Percentiles rank a stretch among this genome's conserved stretches.
Evolutionary conservation across 2,888 invertebrate species (phyloP).

Genomic region (Pheosia tremula): DNA sequence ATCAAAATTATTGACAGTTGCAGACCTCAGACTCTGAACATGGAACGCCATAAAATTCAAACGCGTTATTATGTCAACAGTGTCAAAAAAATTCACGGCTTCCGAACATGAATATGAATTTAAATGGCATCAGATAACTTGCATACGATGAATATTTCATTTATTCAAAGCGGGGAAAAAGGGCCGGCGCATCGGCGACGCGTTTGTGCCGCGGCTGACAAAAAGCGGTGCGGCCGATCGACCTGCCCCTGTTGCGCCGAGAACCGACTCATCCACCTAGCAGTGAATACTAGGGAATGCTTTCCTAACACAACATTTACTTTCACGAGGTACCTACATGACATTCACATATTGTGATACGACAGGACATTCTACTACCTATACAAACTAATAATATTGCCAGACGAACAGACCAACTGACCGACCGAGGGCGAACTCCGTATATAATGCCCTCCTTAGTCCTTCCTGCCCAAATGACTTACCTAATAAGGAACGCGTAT

Average conservation of each 20-base stretch:
- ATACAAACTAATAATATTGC: too few relatives aligned
- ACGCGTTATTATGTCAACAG: slow-evolving; percentile 33
- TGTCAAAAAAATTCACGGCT: slow-evolving; percentile 31
- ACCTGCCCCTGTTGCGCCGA: slow-evolving; percentile 46
- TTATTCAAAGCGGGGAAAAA: slow-evolving; percentile 67
- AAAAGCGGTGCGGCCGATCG: slow-evolving; percentile 61
- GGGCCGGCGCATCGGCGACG: slow-evolving; percentile 45
- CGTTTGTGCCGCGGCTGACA: slow-evolving; percentile 34
- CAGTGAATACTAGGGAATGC: too few relatives aligned
- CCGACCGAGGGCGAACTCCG: too few relatives aligned
- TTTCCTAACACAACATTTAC: too few relatives aligned
- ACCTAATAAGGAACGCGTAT: too few relatives aligned
- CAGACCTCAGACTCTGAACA: slow-evolving; percentile 10
- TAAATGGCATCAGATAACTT: slow-evolving; percentile 38
- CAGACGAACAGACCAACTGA: too few relatives aligned
- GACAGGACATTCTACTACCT: too few relatives aligned
- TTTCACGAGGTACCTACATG: too few relatives aligned
- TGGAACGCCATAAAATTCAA: slow-evolving; percentile 24
- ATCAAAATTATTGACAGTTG: too few relatives aligned
- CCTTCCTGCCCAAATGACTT: too few relatives aligned
- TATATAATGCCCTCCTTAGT: too few relatives aligned
- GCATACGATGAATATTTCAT: slow-evolving; percentile 71
- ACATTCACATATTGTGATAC: too few relatives aligned
- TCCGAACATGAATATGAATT: slow-evolving; percentile 38
- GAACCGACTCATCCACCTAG: neutral